Conservation (phyloP, 2,113 vertebrate genomes). For the Atherinomorus stipes region DNA sequence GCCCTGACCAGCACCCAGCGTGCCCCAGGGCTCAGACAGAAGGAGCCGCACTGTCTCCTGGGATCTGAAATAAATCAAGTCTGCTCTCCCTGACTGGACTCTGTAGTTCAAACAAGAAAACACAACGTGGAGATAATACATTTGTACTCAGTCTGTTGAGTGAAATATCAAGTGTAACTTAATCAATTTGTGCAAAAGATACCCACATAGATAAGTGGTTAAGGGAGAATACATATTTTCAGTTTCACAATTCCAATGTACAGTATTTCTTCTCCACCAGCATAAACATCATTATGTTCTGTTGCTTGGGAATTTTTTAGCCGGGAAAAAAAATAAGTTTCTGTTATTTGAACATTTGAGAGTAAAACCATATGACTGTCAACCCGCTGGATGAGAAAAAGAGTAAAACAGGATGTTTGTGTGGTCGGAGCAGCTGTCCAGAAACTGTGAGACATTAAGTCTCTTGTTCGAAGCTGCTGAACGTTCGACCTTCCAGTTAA, state of each 20-base stretch:
- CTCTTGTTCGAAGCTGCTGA: too few relatives aligned
- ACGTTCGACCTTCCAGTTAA: too few relatives aligned
- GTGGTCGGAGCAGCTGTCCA: not conserved
- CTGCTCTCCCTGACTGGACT: conserved; percentile 25
- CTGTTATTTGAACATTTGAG: conserved; percentile 8
- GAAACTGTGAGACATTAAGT: too few relatives aligned
- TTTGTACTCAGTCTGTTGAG: not conserved
- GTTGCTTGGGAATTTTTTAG: conserved; percentile 1
- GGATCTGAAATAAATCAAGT: conserved; percentile 59
- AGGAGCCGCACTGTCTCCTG: conserved; percentile 50
- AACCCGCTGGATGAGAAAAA: not conserved
- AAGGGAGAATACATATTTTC: conserved; percentile 2
- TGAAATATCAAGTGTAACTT: not conserved
- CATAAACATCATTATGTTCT: conserved; percentile 20
- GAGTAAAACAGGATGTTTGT: not conserved
- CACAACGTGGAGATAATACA: not conserved
- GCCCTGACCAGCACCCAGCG: conserved; percentile 54
- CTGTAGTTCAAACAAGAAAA: conserved; percentile 13
- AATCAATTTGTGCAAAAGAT: not conserved
- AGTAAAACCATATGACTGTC: conserved; percentile 1
- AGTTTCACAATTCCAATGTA: not conserved
- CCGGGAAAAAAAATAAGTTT: not conserved
- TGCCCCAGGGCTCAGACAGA: conserved; percentile 68
- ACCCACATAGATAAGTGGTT: conserved; percentile 8
- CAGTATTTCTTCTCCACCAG: conserved; percentile 34